A percentile compares a stretch with the other conserved stretches of the same genome.
These are phyloP conservation scores for Vultur gryphus DNA, from an alignment of 2,797 vertebrate genomes.

Conservation along the genomic window DNA sequence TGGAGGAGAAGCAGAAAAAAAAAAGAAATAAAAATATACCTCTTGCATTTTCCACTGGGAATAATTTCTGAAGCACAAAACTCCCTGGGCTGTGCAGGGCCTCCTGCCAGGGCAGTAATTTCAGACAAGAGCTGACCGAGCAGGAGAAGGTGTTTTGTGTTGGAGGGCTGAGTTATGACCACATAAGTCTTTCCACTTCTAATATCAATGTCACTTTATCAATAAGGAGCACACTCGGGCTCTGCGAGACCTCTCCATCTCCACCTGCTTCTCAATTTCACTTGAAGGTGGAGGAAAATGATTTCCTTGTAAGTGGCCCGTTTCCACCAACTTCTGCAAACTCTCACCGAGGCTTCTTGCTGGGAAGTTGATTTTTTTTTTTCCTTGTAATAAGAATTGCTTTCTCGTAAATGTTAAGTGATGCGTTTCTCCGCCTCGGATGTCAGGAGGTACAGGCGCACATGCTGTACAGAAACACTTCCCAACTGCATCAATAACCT, in stretches of 20 bases:
- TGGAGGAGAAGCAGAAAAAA: not conserved
- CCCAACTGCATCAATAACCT: not conserved
- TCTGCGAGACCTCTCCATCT: not conserved
- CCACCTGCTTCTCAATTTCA: not conserved
- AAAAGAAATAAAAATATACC: not conserved
- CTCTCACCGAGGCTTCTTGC: not conserved
- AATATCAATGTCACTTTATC: not conserved
- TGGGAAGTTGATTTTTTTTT: not conserved
- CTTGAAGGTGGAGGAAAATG: not conserved
- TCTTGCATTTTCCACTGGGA: not conserved
- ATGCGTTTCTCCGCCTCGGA: fast-evolving
- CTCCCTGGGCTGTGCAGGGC: not conserved
- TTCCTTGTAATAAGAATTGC: not conserved
- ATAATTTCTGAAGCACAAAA: not conserved
- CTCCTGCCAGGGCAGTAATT: not conserved
- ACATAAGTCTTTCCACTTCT: not conserved
- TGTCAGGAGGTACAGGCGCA: not conserved
- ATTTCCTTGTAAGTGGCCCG: not conserved
- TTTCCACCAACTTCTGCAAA: not conserved
- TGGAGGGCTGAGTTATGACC: not conserved
- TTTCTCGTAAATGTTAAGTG: not conserved
- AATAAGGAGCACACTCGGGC: not conserved
- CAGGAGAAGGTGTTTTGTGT: not conserved
- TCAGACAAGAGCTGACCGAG: not conserved
- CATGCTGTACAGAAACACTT: not conserved